phyloP scores from a whole-genome alignment of 2,888 invertebrate species.

The Macrosiphum euphorbiae region DNA sequence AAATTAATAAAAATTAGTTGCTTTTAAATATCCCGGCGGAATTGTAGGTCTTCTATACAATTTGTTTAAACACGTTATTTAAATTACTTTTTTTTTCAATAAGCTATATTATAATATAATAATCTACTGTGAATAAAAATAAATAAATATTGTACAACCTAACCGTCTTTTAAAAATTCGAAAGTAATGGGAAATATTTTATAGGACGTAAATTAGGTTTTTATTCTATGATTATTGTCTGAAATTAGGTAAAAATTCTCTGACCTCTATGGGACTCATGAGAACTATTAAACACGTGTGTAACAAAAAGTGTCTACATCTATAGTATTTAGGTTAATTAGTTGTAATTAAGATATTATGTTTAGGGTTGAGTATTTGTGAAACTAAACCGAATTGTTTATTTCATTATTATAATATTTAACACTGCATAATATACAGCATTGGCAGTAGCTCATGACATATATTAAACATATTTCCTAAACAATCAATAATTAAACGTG shows the following conservation, averaged over 20 bases:
- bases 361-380: constrained; percentile 21
- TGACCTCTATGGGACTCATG: constrained; percentile 19
- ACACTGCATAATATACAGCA: not conserved
- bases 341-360: not conserved
- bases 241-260: constrained; percentile 4
- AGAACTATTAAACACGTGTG: not conserved
- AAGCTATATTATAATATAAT: not conserved
- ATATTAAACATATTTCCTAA: not conserved
- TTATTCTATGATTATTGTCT: not conserved
- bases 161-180: not conserved
- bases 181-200: constrained; percentile 36
- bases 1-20: not conserved
- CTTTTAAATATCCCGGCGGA: not conserved
- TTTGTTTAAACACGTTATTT: not conserved
- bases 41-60: not conserved
- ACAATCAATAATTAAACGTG: not conserved
- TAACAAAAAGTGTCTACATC: not conserved
- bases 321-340: constrained; percentile 51
- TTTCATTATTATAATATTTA: not conserved
- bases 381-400: not conserved
- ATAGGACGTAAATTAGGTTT: not conserved
- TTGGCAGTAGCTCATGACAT: not conserved
- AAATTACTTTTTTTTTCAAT: not conserved
- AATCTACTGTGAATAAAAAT: not conserved
- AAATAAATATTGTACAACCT: not conserved